Evolutionary conservation across 2,888 invertebrate genomes (phyloP).

Genomic region (Sipha maydis): DNA sequence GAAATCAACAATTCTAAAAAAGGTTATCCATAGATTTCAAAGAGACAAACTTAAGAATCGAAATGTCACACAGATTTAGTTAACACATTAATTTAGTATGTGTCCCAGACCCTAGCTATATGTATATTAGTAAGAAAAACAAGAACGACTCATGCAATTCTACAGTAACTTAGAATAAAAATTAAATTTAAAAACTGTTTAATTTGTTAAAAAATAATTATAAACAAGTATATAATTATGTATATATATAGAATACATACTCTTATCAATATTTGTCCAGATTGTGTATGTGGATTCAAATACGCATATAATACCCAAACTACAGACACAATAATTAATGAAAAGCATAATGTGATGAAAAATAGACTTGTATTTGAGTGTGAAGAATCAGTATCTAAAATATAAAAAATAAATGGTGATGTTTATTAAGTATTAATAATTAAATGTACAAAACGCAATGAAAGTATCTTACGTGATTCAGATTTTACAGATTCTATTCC

Average conservation of each 20-base stretch:
- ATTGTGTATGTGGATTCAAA: constrained; percentile 93
- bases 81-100: no score
- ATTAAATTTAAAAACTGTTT: no score
- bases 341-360: constrained; percentile 50
- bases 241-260: constrained; percentile 71
- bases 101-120: no score
- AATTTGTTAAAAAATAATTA: no score
- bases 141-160: no score
- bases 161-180: no score
- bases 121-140: no score
- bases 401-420: not conserved
- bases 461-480: constrained; percentile 40
- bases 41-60: no score
- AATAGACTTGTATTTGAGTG: constrained; percentile 47
- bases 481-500: constrained; percentile 11
- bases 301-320: constrained; percentile 93
- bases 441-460: not conserved
- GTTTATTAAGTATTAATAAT: not conserved
- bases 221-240: no score
- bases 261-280: constrained; percentile 96
- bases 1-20: no score
- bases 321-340: constrained; percentile 34
- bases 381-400: constrained; percentile 41
- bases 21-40: no score
- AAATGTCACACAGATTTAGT: no score